Base-by-base conservation (phyloP, 2,113 vertebrate genomes). In the Trichechus manatus region DNA sequence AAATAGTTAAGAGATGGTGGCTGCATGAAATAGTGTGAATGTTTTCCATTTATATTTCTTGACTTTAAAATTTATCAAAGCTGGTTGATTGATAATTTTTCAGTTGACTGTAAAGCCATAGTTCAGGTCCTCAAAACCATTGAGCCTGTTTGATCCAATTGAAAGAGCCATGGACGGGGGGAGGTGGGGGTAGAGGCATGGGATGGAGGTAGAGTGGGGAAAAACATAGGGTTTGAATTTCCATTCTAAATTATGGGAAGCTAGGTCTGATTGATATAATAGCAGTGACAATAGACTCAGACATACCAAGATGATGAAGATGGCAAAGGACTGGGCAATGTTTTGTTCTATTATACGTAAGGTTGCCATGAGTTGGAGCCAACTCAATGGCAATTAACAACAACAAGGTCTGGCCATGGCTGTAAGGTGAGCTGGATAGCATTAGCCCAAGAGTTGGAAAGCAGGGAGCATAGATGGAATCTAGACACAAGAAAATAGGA, bases 1-100 rank as follows among this genome's bases (percentile, higher is more conserved):
- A 92, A 94, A 92, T 92, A 64, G 90, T 81, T 64, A 81, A 85
- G 87, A 86, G 87, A 56, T 9, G 7, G 56, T 66, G 68, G 53
- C 86, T 77, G 39, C 29, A 29, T 44, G 83, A 50, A 56, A 56
- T n/a, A 42, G 19, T 9, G 11, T 25, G 27, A 14, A 77, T 27
- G 36, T 42, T 70, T 42, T 82, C 9, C 22, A 50, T 56, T 59
- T 70, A 4, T 31, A 50, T 36, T 68, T 68, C 70, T 42, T 79
- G 87, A 36, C 83, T 75, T 39, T 9, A 61, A 74, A 36, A 59
- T 70, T 44, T 33, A 33, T 11, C 1, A 9, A 44, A 64, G 61
- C 33, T 89, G 59, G 42, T 25, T 11, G 3, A 25, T 42, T 10
- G 4, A 44, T 84, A 29, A 36, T 53, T 72, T 39, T 74, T 91